Base-by-base conservation (phyloP, 1,140 invertebrate genomes). In the Teleopsis dalmanni region DNA sequence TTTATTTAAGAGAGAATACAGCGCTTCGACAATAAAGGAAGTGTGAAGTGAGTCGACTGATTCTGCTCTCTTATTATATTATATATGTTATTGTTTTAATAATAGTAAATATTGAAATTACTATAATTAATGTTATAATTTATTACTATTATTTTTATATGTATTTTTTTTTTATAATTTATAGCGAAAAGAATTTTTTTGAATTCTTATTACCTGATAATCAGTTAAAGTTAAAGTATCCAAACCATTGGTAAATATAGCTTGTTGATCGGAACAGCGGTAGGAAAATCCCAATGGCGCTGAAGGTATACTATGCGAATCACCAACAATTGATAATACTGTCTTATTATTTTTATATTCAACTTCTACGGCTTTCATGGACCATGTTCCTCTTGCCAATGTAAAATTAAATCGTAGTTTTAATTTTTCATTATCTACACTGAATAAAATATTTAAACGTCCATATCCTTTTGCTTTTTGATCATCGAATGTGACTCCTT, bases 231-330 rank as follows among this genome's bases (percentile, higher is more conserved):
- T 60, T 0, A 79, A 59, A 3, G 59, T 72, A 7, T 67, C 66
- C 2, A 60, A 66, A 0, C 71, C 70, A 18, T 73, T 73, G 4
- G 55, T 50, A 57, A 77, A 79, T 10, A 74, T 62, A 6, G 77
- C 57, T 1, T 70, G 68, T 26, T 69, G 58, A 3, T 60, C 52
- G 0, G 73, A 72, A 55, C 77, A 79, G 47, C 71, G 68, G 54
- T 74, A 79, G 0, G 76, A 74, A 46, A 67, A 73, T 3, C 75
- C 75, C 8, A 75, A 48, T 0, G 76, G 76, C 0, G 76, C 76
- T 2, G 72, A 64, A 2, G 75, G 73, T 35, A 67, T 51, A 1
- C 57, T 54, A 26, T 67, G 65, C 31, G 57, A 56, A 23, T 57
- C 52, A 0, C 63, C 62, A 0, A 71, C 62, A 4, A 72, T 66